These are phyloP conservation scores for Ivindomyrus marchei DNA, from an alignment of 2,113 vertebrate species.

Conservation along the genomic window DNA sequence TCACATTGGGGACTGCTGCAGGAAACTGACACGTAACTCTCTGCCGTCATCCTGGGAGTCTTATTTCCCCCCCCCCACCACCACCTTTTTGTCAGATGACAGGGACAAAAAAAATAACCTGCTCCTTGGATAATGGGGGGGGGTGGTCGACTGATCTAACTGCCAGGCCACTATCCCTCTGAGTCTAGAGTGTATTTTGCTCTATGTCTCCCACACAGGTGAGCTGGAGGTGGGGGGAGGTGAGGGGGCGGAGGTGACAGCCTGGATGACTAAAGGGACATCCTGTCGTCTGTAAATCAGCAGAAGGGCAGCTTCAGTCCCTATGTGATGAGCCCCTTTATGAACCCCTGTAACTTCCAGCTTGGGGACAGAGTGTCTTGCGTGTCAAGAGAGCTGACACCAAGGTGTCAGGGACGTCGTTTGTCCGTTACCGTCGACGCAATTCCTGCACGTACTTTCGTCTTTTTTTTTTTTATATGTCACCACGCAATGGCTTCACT, in stretches of 20 bases:
- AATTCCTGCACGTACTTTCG: neutral
- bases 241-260: neutral
- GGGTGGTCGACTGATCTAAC: slow-evolving; percentile 28
- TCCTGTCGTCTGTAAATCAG: neutral
- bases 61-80: neutral
- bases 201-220: slow-evolving; percentile 47
- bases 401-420: no score
- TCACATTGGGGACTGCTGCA: neutral
- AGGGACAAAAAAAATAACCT: no score
- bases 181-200: slow-evolving; percentile 51
- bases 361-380: neutral
- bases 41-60: neutral
- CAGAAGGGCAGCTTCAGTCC: neutral
- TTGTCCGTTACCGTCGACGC: neutral
- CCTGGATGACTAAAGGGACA: neutral
- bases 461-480: neutral
- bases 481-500: neutral
- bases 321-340: neutral
- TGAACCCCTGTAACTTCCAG: no score
- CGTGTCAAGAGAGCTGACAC: neutral
- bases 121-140: slow-evolving; percentile 10
- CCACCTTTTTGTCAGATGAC: neutral
- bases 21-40: neutral
- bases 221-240: neutral
- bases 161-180: slow-evolving; percentile 44